Conservation (phyloP, 2,888 invertebrate genomes). For the Euplagia quadripunctaria region DNA sequence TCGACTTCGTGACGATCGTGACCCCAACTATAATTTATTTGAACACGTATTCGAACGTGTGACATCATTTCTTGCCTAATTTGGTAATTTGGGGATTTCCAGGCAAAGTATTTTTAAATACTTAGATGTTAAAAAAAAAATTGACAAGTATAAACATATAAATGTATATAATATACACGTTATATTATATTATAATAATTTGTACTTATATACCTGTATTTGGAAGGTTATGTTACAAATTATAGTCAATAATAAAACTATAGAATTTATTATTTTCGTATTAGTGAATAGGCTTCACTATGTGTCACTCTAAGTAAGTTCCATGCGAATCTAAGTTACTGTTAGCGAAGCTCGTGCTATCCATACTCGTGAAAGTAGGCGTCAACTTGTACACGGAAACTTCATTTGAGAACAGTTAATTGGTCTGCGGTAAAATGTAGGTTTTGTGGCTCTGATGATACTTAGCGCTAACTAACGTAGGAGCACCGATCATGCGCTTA, state of each 20-base stretch:
- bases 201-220: not conserved
- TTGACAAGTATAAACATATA: too few species aligned
- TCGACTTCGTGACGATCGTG: constrained; percentile 26
- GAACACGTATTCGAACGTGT: constrained; percentile 33
- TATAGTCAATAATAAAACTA: not conserved
- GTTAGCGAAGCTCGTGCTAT: too few species aligned
- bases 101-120: too few species aligned
- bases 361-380: not conserved
- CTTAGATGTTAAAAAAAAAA: constrained; percentile 5
- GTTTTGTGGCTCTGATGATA: constrained; percentile 11
- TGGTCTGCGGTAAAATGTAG: constrained; percentile 28
- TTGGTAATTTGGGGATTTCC: constrained; percentile 48
- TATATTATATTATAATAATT: not conserved
- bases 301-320: not conserved
- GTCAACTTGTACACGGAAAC: constrained; percentile 9
- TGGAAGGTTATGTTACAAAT: constrained; percentile 5
- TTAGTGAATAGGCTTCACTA: not conserved
- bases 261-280: not conserved
- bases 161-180: too few species aligned
- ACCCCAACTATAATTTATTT: constrained; percentile 30
- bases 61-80: constrained; percentile 45
- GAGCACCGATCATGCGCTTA: constrained; percentile 26
- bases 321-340: not conserved
- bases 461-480: constrained; percentile 27
- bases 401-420: constrained; percentile 28